Evolutionary conservation across 2,888 invertebrate species (phyloP).

Genomic region (Cheilosia scutellata): DNA sequence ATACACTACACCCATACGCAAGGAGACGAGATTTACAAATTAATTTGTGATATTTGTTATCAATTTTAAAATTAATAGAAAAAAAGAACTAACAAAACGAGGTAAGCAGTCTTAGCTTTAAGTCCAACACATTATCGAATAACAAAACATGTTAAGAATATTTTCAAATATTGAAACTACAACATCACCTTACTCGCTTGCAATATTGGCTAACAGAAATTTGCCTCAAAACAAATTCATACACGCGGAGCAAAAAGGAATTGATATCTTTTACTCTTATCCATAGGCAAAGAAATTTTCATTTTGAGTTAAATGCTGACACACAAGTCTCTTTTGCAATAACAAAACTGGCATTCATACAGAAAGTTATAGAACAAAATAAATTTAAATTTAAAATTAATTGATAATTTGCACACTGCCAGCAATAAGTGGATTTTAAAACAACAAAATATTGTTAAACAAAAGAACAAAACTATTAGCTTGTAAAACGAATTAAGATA

Average conservation of each 20-base stretch:
- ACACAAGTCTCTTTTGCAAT: neutral
- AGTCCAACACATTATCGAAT: conserved; percentile 63
- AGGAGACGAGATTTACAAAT: conserved; percentile 46
- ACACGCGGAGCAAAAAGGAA: conserved; percentile 28
- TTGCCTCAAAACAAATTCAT: conserved; percentile 2
- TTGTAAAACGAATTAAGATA: conserved; percentile 40
- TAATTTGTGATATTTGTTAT: conserved; percentile 74
- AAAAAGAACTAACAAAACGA: neutral
- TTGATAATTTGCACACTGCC: conserved; percentile 74
- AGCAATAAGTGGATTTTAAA: conserved; percentile 66
- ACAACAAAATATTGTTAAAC: conserved; percentile 24
- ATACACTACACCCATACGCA: conserved; percentile 33
- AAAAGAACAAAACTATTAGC: conserved; percentile 60
- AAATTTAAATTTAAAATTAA: conserved; percentile 49
- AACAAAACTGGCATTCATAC: conserved; percentile 28
- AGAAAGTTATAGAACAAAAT: neutral
- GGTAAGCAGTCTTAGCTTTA: conserved; percentile 51
- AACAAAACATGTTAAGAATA: conserved; percentile 14
- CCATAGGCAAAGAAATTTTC: conserved; percentile 4
- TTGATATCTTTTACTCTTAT: conserved; percentile 21
- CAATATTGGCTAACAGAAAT: conserved; percentile 33
- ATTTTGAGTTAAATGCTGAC: neutral
- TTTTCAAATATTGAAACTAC: conserved; percentile 12
- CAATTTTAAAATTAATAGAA: conserved; percentile 55
- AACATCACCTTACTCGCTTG: conserved; percentile 53